Percentiles rank a stretch among this genome's conserved stretches.
Evolutionary conservation across 2,113 vertebrate genomes (phyloP).

Genomic region (Pavo muticus): DNA sequence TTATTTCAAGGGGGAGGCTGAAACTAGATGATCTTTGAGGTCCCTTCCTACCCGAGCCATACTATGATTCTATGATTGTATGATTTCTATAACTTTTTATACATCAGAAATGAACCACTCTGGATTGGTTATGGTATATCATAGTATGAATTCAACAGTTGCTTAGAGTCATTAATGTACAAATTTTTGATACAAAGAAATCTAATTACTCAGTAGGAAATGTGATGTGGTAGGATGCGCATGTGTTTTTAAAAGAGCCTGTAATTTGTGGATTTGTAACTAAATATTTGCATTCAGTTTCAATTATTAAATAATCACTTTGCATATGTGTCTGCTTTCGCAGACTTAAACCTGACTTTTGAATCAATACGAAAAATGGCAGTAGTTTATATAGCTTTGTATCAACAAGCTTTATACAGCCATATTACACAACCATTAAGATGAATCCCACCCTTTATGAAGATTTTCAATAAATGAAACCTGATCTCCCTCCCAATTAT

Average conservation of each 20-base stretch:
- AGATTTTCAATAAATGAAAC: not conserved
- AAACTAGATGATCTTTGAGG: no score
- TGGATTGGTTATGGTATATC: not conserved
- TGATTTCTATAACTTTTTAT: not conserved
- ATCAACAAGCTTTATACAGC: slow-evolving; percentile 3
- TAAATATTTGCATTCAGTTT: slow-evolving; percentile 52
- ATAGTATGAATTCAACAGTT: not conserved
- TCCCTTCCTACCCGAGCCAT: no score
- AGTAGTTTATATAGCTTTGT: not conserved
- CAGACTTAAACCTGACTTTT: slow-evolving; percentile 17
- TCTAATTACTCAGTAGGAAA: slow-evolving; percentile 37
- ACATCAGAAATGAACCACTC: not conserved
- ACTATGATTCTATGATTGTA: no score
- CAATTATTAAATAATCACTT: slow-evolving; percentile 30
- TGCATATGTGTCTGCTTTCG: not conserved
- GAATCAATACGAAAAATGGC: not conserved
- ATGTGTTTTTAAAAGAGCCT: not conserved
- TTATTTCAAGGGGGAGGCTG: no score
- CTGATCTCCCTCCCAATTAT: not conserved
- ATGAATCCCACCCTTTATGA: not conserved
- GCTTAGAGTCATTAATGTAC: not conserved
- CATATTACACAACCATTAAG: not conserved
- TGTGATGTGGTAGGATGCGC: slow-evolving; percentile 32
- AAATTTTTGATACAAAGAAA: slow-evolving; percentile 33
- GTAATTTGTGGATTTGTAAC: slow-evolving; percentile 60